Evolutionary conservation across 30 jellyfish, hydroid and myxozoan species (phyloP), one percentile per base, ranked within the genome.

Genomic region (Rhopilema esculentum): DNA sequence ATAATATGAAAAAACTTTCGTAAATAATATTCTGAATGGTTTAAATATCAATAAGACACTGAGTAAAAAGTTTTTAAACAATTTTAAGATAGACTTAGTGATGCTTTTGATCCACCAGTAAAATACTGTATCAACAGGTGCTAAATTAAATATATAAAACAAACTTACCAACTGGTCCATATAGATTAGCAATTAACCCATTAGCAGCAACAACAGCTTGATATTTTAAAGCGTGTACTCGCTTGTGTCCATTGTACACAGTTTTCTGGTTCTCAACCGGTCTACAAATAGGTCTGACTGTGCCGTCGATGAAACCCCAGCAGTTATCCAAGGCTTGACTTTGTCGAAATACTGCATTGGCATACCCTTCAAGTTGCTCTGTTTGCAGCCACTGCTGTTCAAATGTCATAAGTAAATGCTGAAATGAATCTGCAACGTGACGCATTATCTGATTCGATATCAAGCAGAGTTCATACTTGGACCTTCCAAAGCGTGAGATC

Each of bases 221-320:
- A 68, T 40, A 78, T 25, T 87, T 87, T 19, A 87, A 29, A 29
- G 92, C 96, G 66, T 87, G 92, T 0, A 87, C 96, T 75, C 96
- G 74, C 77, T 77, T 87, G 62, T 87, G 57, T 40, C 57, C 48
- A 77, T 61, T n/a, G 88, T 88, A 88, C 29, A 88, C 87, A 15
- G 27, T 1, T 52, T 86, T 65, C 53, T 88, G 89, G 52, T 69
- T 28, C 24, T 78, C 72, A 27, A 51, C 96, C 24, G 92, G 96
- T 25, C 96, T 21, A 67, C 92, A 79, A 53, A 78, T 88, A 20
- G 92, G 92, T 40, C 96, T 51, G 67, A 88, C 93, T 31, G 88
- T 88, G 66, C 92, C 92, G 62, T 88, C 96, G 28, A 88, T 71
- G 71, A 88, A 88, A 80, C 92, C 92, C 80, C 88, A 86, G 63